Conservation (phyloP, 2,888 invertebrate genomes). For the Pristionchus japonicus region DNA sequence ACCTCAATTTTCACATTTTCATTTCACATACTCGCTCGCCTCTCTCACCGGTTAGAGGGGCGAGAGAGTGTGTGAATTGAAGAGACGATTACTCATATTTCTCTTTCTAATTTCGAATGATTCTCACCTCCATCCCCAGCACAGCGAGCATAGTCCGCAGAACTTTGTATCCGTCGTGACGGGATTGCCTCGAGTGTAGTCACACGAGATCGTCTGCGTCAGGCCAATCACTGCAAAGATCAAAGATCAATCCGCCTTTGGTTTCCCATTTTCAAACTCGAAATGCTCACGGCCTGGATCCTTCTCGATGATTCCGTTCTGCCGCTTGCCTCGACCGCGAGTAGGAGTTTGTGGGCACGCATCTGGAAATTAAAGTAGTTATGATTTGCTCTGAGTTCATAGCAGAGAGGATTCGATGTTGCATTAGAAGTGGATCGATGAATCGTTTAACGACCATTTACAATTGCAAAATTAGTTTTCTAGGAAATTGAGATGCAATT, state of each 20-base stretch:
- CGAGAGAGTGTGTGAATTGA: too few relatives aligned
- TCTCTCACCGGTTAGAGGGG: too few relatives aligned
- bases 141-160: slow-evolving; percentile 41
- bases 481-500: too few relatives aligned
- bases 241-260: background rate
- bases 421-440: too few relatives aligned
- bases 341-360: background rate
- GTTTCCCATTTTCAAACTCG: background rate
- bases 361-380: too few relatives aligned
- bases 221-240: background rate
- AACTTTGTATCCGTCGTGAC: background rate
- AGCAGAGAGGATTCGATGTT: too few relatives aligned
- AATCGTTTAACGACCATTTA: too few relatives aligned
- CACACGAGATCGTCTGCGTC: background rate
- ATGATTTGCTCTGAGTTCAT: too few relatives aligned
- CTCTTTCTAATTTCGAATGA: background rate
- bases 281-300: background rate
- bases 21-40: too few relatives aligned
- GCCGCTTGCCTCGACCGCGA: background rate
- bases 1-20: too few relatives aligned
- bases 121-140: slow-evolving; percentile 40
- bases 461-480: too few relatives aligned
- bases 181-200: slow-evolving; percentile 37
- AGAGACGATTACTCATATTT: too few relatives aligned
- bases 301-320: background rate